Conservation (phyloP, 2,113 vertebrate genomes). For the Pterocles orientalis region DNA sequence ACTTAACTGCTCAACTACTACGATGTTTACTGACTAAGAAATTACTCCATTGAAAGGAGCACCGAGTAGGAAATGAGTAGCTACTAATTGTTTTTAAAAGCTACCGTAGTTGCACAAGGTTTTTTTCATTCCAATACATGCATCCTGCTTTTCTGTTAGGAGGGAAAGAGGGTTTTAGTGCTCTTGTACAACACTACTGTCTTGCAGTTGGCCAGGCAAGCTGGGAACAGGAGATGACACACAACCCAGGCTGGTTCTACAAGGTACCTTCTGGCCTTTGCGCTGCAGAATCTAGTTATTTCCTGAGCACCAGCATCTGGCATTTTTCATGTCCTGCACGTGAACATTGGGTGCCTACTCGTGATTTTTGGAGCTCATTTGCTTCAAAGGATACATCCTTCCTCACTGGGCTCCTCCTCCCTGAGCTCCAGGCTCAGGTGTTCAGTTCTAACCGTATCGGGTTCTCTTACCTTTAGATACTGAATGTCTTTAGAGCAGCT, state of each 20-base stretch:
- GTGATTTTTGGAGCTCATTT: not conserved
- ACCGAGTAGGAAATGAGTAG: not conserved
- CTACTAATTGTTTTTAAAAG: not conserved
- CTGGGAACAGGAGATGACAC: not conserved
- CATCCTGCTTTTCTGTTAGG: not conserved
- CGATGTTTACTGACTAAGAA: not conserved
- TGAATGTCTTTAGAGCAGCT: conserved; percentile 97
- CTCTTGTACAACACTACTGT: not conserved
- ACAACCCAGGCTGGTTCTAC: not conserved
- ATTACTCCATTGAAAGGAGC: not conserved
- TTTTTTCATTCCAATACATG: not conserved
- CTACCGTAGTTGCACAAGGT: not conserved
- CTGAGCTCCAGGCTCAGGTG: not conserved
- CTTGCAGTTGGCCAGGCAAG: not conserved
- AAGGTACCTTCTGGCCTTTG: not conserved
- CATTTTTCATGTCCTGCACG: not conserved
- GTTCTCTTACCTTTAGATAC: conserved; percentile 89
- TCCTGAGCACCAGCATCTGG: not conserved
- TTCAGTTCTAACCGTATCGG: accelerated
- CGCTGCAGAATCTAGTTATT: not conserved
- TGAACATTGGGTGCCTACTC: accelerated
- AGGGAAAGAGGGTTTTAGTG: not conserved
- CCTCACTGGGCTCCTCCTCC: not conserved
- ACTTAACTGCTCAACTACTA: not conserved
- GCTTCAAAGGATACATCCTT: not conserved